Evolutionary conservation across 2,113 vertebrate genomes (phyloP), one percentile per base, ranked within the genome.

Genomic region (Azemiops feae): DNA sequence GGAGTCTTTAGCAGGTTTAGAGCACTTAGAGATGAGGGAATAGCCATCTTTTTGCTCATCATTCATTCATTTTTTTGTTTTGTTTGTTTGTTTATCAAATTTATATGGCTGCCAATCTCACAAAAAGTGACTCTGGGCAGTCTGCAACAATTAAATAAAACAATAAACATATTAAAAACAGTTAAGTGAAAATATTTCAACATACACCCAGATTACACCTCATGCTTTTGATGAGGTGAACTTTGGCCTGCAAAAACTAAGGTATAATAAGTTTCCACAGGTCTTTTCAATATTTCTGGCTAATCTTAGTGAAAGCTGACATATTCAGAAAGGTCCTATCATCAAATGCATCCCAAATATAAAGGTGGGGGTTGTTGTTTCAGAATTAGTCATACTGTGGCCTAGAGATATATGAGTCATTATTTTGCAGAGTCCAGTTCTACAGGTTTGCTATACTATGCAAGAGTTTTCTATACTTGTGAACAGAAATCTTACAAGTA

Each of bases 341-440:
- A 88, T 52, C 47, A 87, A 18, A 23, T 45, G 4, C 55, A 92
- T 4, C 45, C 22, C 30, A 87, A 92, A 53, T 43, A 86, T 53
- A 8, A 64, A 52, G 93, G 89, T 1, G 30, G 12, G 45, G 86
- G 81, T 30, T 7, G 1, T 5, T 30, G 16, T 85, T 50, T 85
- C 58, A 91, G 0, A 39, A 45, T 74, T 50, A 91, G 22, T 30
- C 45, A 89, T 52, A 58, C 0, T 0, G 18, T 12, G 18, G 20
- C 93, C n/a, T 93, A 93, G 34, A n/a, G 91, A 69, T 45, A 8
- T 50, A 30, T 0, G 1, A 93, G 2, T 45, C 39, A 0, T 0
- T 53, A 45, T 92, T 92, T 55, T 93, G 88, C 87, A 89, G 43
- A 4, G 45, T 92, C 53, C 3, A 74, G 54, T 3, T 93, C 39